Percentiles rank a stretch among this genome's conserved stretches.
These are phyloP conservation scores for Eriosoma lanigerum DNA, from an alignment of 1,140 invertebrate genomes.

Conservation along the genomic window DNA sequence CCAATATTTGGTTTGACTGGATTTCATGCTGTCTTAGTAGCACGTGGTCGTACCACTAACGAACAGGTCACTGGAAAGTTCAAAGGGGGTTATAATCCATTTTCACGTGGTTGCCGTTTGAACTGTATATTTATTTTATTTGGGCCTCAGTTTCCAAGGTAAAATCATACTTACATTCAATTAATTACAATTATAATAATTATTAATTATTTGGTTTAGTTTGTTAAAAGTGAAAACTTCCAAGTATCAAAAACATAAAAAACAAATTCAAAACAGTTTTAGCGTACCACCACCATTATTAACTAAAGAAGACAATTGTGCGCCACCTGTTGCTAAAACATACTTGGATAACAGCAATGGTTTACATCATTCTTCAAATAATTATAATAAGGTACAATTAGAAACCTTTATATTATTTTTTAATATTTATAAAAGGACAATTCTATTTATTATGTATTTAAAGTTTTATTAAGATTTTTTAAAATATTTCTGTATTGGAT, in stretches of 20 bases:
- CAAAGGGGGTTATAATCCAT: constrained; percentile 95
- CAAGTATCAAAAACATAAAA: constrained; percentile 50
- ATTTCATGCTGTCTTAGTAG: constrained; percentile 96
- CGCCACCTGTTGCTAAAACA: constrained; percentile 73
- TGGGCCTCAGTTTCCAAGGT: constrained; percentile 96
- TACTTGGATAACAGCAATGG: constrained; percentile 95
- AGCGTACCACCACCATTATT: constrained; percentile 37
- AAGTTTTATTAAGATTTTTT: no score
- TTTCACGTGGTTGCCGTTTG: constrained; percentile 87
- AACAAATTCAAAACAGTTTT: constrained; percentile 51
- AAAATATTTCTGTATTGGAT: no score
- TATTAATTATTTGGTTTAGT: constrained; percentile 53
- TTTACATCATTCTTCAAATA: constrained; percentile 79
- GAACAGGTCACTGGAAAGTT: constrained; percentile 99
- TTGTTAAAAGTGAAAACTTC: constrained; percentile 55
- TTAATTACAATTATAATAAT: not conserved
- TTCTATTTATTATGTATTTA: not conserved
- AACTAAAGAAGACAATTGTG: constrained; percentile 42
- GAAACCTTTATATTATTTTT: not conserved
- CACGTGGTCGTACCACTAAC: constrained; percentile 98
- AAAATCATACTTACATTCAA: constrained; percentile 54
- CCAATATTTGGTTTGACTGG: constrained; percentile 96
- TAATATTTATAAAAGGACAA: not conserved
- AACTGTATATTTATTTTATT: constrained; percentile 95
- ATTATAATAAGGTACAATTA: constrained; percentile 84